Evolutionary conservation across 2,797 vertebrate genomes (phyloP), one percentile per base, ranked within the genome.

Genomic region (Oreochromis grahami): DNA sequence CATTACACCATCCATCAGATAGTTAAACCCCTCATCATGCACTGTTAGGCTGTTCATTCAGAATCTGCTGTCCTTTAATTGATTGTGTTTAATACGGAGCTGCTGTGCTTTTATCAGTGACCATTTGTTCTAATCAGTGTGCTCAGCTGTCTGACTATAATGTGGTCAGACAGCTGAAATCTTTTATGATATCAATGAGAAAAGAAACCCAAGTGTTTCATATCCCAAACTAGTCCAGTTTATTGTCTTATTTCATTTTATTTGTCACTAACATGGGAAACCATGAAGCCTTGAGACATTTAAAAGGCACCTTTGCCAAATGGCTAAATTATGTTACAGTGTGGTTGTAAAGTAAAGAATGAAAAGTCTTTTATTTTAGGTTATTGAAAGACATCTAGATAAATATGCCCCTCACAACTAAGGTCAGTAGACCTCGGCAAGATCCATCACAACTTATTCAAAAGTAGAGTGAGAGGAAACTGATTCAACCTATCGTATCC

Each of bases 61-160:
- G 29, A 82, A 72, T 78, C 3, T 15, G 14, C 77, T 74, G 70
- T 87, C 60, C 24, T 84, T 55, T 86, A 84, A 90, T 88, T 55
- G 77, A 88, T 58, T 81, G 58, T 77, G 60, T 17, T 19, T 76
- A 84, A 86, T 56, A 26, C 41, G 65, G 45, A 80, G 41, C 74
- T 32, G 43, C 53, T 74, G 50, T 50, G 50, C 63, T 81, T 74
- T 78, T 70, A 86, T 91, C 84, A 60, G 78, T 29, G 24, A 82
- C 82, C 21, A 41, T 76, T 38, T 21, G 19, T 72, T 72, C 21
- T 14, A 55, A 78, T 60, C 45, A 80, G 79, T 38, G 63, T 55
- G 76, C 65, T 87, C 51, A 53, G 50, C 81, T 81, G 79, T 77
- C 72, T 51, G 78, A 43, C 12, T 43, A 50, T 79, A 80, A 72